Evolutionary conservation across 2,888 invertebrate species (phyloP), one percentile per base, ranked within the genome.

Genomic region (Ochlodes sylvanus): DNA sequence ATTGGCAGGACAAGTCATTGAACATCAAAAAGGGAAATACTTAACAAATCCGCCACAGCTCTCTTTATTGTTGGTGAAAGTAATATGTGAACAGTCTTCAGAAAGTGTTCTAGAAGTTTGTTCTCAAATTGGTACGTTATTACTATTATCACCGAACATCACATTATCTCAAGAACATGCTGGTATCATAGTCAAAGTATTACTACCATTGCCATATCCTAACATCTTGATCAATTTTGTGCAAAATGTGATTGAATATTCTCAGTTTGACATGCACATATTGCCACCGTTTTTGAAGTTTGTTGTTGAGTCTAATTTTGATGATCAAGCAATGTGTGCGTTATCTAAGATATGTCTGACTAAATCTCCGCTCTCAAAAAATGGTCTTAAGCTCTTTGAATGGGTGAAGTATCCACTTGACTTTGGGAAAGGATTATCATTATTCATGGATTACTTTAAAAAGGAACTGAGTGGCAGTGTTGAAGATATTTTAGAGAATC

Each of bases 151-250:
- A 0, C 89, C 94, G 9, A 94, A 95, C 74, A 86, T 96, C 0
- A 94, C 94, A 62, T 85, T 97, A 12, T 94, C 95, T 2, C 97
- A 97, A 86, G 95, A 97, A 80, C 95, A 96, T 79, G 95, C 96
- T 0, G 95, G 95, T 42, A 93, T 94, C n/a, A 88, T 97, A 63
- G 94, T 96, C 0, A 94, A 95, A 76, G 95, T 95, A 72, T 87
- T 96, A 27, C 82, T 97, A 38, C 91, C 92, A 12, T 82, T 96
- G 12, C 89, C 94, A 9, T 90, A 95, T 65, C 92, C 94, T 57
- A 86, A 89, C 41, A 92, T 96, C 17, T 90, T 96, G 41, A 93
- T 96, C 61, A 91, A 94, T 67, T 95, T 97, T 78, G 94, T 97
- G 2, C 94, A 95, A 76, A 94, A 95, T 82, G 94, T 97, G 4